phyloP scores from a whole-genome alignment of 1,140 invertebrate genomes.

The Trichonephila inaurata region DNA sequence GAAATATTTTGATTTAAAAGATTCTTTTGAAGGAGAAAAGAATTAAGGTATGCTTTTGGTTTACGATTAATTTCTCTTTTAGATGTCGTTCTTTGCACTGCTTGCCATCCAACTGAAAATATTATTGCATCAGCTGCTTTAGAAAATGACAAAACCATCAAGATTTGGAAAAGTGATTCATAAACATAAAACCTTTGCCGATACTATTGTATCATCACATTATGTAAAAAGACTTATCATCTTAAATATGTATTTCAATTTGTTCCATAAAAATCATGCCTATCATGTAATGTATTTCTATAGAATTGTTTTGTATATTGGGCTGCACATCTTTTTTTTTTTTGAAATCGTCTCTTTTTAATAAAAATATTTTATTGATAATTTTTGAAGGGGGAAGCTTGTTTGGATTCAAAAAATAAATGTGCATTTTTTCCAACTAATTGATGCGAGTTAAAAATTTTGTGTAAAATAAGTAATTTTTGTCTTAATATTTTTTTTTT shows the following conservation, averaged over 20 bases:
- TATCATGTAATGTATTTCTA: not conserved
- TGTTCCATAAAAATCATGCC: not conserved
- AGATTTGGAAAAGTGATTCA: constrained; percentile 99
- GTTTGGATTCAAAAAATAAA: no score
- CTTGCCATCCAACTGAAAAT: constrained; percentile 98
- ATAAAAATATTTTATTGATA: no score
- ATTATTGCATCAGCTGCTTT: constrained; percentile 99
- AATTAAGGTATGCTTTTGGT: no score
- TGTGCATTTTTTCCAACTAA: no score
- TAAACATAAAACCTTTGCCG: not conserved
- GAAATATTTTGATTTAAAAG: no score
- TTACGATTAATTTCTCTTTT: constrained; percentile 79
- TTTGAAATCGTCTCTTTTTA: not conserved
- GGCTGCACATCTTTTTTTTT: not conserved
- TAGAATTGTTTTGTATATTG: constrained; percentile 2
- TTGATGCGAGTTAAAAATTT: no score
- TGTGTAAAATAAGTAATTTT: no score
- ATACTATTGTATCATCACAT: not conserved
- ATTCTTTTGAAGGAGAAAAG: no score
- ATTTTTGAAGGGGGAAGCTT: no score
- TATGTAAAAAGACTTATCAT: constrained; percentile 10
- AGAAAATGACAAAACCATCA: constrained; percentile 99
- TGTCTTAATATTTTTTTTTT: no score
- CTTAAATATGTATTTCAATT: not conserved
- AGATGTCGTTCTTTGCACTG: constrained; percentile 98